phyloP scores from a whole-genome alignment of 2,888 invertebrate species.

The Drosophila ezoana region DNA sequence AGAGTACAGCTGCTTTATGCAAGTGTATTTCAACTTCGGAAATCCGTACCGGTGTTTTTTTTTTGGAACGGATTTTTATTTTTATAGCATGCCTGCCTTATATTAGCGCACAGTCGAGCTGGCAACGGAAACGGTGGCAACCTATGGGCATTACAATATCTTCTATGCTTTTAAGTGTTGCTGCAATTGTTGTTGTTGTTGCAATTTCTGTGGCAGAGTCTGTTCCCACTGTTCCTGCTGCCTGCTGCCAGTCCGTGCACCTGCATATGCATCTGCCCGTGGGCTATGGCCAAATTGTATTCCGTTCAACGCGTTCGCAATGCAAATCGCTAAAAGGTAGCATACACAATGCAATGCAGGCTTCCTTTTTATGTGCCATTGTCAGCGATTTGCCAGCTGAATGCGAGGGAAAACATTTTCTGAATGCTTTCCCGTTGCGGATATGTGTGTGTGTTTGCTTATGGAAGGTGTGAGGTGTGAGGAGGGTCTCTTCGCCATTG shows the following conservation, averaged over 20 bases:
- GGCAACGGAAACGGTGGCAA: conserved; percentile 32
- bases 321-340: conserved; percentile 81
- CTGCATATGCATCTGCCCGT: conserved; percentile 28
- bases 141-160: conserved; percentile 74
- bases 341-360: conserved; percentile 59
- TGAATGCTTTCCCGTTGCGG: conserved; percentile 56
- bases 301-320: conserved; percentile 77
- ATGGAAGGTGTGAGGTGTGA: not conserved
- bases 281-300: conserved; percentile 76
- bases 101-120: conserved; percentile 73
- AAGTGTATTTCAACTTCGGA: conserved; percentile 18
- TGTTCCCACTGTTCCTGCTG: conserved; percentile 33
- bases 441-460: conserved; percentile 1
- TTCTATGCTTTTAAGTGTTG: conserved; percentile 71
- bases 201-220: conserved; percentile 40
- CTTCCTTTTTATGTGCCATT: conserved; percentile 72
- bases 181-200: conserved; percentile 8
- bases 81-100: conserved; percentile 72
- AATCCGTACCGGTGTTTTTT: not conserved
- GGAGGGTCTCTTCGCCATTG: conserved; percentile 51
- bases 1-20: not conserved
- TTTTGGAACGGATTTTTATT: conserved; percentile 60
- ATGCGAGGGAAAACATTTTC: conserved; percentile 75
- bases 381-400: conserved; percentile 79
- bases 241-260: conserved; percentile 2